Evolutionary conservation across 2,113 vertebrate species (phyloP).

Genomic region (Panthera uncia): DNA sequence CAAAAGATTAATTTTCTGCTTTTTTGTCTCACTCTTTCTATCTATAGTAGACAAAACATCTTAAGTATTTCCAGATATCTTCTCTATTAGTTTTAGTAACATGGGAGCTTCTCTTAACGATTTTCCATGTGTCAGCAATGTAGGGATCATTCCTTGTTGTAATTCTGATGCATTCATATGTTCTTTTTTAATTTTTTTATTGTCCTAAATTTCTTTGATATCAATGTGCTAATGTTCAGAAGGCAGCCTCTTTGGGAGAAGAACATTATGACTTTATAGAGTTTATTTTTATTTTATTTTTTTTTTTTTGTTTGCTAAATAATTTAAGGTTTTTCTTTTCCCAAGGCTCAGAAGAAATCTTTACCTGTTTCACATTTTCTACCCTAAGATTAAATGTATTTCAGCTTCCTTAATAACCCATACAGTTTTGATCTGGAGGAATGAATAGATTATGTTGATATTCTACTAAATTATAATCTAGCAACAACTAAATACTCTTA

Average conservation of each 20-base stretch:
- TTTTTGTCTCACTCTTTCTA: not conserved
- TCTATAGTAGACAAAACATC: not conserved
- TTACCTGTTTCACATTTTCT: not conserved
- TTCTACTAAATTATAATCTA: not conserved
- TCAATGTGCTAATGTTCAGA: not conserved
- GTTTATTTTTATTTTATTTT: not conserved
- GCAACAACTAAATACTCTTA: not conserved
- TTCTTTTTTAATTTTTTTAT: not conserved
- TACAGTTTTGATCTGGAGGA: not conserved
- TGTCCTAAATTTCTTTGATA: not conserved
- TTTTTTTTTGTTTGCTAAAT: conserved; percentile 28
- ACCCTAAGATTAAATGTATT: not conserved
- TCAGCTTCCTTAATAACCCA: not conserved
- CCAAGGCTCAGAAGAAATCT: not conserved
- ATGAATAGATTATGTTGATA: not conserved
- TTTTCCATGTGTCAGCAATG: not conserved
- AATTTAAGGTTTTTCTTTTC: not conserved
- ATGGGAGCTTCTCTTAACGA: not conserved
- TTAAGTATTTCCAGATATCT: not conserved
- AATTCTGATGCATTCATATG: not conserved
- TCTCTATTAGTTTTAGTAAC: not conserved
- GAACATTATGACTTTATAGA: not conserved
- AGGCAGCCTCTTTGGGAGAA: not conserved
- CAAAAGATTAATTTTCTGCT: not conserved
- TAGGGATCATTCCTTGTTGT: not conserved